Evolutionary conservation across 2,113 vertebrate genomes (phyloP), one percentile per base, ranked within the genome.

Genomic region (Lasiurus borealis): DNA sequence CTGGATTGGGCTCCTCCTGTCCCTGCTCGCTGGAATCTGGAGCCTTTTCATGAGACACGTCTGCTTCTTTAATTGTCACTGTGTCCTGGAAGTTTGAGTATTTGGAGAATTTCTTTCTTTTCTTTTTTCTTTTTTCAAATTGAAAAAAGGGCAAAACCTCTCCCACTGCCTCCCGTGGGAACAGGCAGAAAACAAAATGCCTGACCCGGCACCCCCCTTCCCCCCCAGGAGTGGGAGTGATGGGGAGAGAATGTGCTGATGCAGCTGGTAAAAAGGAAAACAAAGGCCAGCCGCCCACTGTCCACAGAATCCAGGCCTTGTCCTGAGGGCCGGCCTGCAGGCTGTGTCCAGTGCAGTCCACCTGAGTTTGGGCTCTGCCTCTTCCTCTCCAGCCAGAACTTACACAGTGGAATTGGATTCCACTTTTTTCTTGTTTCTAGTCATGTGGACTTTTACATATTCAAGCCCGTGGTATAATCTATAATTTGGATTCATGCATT

Each of bases 221-320:
- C 62, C 50, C 27, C 31, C 73, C 68, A 40, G 9, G 59, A 82
- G 93, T 95, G 52, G 97, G 96, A 31, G 88, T 62, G 68, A 31
- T 2, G 15, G 50, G 50, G 59, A 36, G 85, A 66, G 88, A 88
- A 96, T 95, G 94, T 92, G 94, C 97, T 97, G 96, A 97, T 13
- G n/a, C 25, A 10, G 96, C 94, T 77, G 15, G 4, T 36, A 34
- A 11, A 2, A n/a, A 77, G 9, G 73, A 36, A 72, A 81, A 44
- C 86, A 90, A 9, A 69, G 88, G 59, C 57, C 6, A 86, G 62
- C 69, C 80, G 0, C 83, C 46, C 57, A 34, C 52, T 8, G 0
- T 27, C 82, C 72, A 2, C 57, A 88, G 57, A 31, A 3, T 18
- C 82, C 50, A 1, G 62, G 57, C 23, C 36, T 7, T 15, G 16